phyloP scores from a whole-genome alignment of 1,140 invertebrate species.

The Drosophila hydei region DNA sequence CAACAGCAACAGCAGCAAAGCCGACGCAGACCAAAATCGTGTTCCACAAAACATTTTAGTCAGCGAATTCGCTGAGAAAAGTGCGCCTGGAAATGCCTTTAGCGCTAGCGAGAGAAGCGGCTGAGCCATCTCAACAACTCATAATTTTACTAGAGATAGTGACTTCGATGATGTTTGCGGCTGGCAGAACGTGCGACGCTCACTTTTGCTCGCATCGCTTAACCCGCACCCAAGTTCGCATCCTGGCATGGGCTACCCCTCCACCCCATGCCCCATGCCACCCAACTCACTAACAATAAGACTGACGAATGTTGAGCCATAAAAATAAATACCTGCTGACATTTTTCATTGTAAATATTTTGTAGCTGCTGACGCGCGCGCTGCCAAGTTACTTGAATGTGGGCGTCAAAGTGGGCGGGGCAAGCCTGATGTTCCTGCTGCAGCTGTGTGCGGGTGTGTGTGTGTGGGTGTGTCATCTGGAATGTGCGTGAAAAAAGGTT shows the following conservation, averaged over 20 bases:
- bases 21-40: background rate
- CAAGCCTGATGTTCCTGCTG: background rate
- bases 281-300: slow-evolving; percentile 67
- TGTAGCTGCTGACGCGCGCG: slow-evolving; percentile 76
- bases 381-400: slow-evolving; percentile 58
- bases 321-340: slow-evolving; percentile 82
- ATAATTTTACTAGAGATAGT: no score
- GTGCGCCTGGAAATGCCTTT: no score
- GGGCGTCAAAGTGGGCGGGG: slow-evolving; percentile 26
- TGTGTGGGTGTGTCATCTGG: slow-evolving; percentile 51
- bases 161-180: no score
- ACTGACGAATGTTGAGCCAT: slow-evolving; percentile 80
- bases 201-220: slow-evolving; percentile 15
- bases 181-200: slow-evolving; percentile 15
- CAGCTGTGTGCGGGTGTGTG: slow-evolving; percentile 5
- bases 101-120: no score
- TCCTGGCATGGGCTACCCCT: background rate
- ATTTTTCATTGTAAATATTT: slow-evolving; percentile 83
- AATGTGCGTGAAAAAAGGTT: slow-evolving; percentile 53
- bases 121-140: no score
- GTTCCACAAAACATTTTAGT: slow-evolving; percentile 17
- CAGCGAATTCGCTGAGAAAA: background rate
- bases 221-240: slow-evolving; percentile 4
- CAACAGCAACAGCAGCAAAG: background rate
- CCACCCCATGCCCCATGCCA: background rate